These are phyloP conservation scores for Oceanodroma leucorhoa DNA, from an alignment of 2,797 vertebrate genomes.

Conservation along the genomic window DNA sequence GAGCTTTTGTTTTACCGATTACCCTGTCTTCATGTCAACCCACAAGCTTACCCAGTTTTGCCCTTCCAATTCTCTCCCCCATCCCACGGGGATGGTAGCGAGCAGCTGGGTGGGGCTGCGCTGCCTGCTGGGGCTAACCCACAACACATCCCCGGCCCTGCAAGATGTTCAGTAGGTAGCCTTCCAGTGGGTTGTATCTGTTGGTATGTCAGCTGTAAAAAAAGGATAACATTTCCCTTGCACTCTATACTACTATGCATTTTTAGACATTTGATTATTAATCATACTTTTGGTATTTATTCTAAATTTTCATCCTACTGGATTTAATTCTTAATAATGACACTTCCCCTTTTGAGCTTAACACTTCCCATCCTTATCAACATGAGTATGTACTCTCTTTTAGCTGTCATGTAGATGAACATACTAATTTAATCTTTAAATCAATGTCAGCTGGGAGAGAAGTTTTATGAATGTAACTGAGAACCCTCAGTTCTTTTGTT, in stretches of 20 bases:
- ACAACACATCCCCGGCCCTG: background rate
- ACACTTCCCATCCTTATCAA: background rate
- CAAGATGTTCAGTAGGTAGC: background rate
- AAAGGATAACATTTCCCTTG: background rate
- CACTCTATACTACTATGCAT: background rate
- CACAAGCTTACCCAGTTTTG: background rate
- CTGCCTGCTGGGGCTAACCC: background rate
- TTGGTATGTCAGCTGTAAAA: background rate
- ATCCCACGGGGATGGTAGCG: accelerated
- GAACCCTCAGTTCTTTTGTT: background rate
- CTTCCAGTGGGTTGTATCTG: background rate
- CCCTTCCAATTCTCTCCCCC: background rate
- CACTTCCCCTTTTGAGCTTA: background rate
- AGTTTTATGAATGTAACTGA: background rate
- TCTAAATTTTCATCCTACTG: background rate
- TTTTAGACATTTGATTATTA: background rate
- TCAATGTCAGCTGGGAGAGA: background rate
- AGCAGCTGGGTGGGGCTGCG: background rate
- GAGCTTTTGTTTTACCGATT: background rate
- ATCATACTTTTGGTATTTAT: background rate
- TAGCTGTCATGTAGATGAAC: background rate
- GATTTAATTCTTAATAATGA: background rate
- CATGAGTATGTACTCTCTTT: background rate
- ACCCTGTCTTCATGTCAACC: background rate
- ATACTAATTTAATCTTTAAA: background rate